These are phyloP conservation scores for Phataginus tricuspis DNA, from an alignment of 2,797 vertebrate genomes.

Conservation along the genomic window DNA sequence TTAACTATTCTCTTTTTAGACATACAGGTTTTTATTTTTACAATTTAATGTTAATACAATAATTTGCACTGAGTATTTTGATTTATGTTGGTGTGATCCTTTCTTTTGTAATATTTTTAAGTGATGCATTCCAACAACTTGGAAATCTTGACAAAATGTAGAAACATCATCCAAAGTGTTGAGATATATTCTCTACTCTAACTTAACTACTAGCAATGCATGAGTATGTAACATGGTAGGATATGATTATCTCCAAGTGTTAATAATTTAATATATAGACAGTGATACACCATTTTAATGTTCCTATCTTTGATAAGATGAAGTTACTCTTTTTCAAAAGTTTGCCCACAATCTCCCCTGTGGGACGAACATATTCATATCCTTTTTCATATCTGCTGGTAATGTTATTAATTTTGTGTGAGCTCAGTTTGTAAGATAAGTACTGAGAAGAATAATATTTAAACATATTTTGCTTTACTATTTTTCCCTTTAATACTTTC, in stretches of 20 bases:
- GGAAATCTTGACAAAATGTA: not conserved
- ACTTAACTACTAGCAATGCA: not conserved
- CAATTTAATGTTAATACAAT: not conserved
- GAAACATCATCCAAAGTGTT: not conserved
- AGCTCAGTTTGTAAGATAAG: not conserved
- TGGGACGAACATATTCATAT: not conserved
- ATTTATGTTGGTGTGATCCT: not conserved
- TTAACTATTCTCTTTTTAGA: slow-evolving; percentile 8
- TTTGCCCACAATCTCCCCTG: too few species aligned
- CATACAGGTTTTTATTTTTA: slow-evolving; percentile 17
- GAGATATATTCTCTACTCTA: not conserved
- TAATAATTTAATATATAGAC: not conserved
- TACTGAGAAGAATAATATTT: not conserved
- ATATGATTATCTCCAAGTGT: not conserved
- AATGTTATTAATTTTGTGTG: not conserved
- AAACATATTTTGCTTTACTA: not conserved
- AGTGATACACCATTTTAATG: not conserved
- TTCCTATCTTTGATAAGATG: not conserved
- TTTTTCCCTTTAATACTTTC: not conserved
- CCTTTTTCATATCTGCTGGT: not conserved
- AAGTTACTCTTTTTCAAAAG: not conserved
- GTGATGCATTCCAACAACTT: not conserved
- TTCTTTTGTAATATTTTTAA: not conserved
- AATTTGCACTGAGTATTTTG: not conserved
- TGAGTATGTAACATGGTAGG: not conserved